A percentile compares a stretch with the other conserved stretches of the same genome.
Conservation (phyloP, 2,797 vertebrate genomes). For the Sebastes wilsoni region DNA sequence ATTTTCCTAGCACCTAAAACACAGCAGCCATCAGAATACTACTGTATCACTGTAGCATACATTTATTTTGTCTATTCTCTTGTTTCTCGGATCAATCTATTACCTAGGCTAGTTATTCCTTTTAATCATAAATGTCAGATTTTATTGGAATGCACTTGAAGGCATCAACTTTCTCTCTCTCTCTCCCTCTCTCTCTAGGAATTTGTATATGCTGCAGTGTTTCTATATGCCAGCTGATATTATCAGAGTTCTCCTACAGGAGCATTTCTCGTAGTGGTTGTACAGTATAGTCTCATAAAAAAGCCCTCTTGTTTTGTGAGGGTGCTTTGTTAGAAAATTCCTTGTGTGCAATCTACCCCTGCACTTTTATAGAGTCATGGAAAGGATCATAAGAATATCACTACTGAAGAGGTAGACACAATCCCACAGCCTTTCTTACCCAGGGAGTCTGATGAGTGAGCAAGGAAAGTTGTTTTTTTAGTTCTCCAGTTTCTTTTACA, state of each 20-base stretch:
- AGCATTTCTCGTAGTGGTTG: neutral
- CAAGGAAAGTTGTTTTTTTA: neutral
- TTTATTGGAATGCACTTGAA: conserved; percentile 1
- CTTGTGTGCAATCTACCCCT: neutral
- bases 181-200: neutral
- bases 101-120: neutral
- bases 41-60: neutral
- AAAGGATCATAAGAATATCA: neutral
- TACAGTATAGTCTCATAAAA: conserved; percentile 5
- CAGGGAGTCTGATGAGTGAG: neutral
- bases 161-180: neutral
- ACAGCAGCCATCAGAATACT: neutral
- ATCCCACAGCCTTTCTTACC: neutral
- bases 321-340: neutral
- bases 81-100: neutral
- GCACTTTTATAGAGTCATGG: neutral
- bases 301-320: neutral
- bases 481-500: neutral
- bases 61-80: neutral
- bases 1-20: neutral
- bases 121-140: neutral
- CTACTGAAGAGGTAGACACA: neutral
- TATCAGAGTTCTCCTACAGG: neutral
- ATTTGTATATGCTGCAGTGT: conserved; percentile 16
- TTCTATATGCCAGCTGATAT: neutral